Evolutionary conservation across 2,888 invertebrate species (phyloP).

Genomic region (Prosapia bicincta): DNA sequence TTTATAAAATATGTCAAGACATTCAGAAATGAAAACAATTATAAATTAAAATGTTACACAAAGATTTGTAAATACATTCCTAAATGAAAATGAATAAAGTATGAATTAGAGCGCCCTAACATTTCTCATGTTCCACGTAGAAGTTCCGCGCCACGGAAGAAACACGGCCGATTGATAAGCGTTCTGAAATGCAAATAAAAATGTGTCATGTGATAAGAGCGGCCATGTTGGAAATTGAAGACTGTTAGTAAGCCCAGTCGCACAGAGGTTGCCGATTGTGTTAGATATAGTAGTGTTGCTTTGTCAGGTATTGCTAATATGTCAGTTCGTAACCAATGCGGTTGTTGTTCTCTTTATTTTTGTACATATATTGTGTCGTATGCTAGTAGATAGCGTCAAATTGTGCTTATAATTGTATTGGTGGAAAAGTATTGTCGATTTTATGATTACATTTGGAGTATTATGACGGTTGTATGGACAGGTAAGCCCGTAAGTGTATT

Average conservation of each 20-base stretch:
- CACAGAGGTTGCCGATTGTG: background rate
- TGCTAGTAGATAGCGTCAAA: background rate
- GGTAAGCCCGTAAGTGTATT: background rate
- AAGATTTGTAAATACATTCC: too few species aligned
- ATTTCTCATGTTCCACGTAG: too few species aligned
- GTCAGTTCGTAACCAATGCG: background rate
- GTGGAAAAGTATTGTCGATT: background rate
- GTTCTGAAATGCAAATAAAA: slow-evolving; percentile 11
- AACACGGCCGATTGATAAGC: background rate
- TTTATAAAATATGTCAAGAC: too few species aligned
- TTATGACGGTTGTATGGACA: background rate
- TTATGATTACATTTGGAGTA: background rate
- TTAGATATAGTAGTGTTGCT: background rate
- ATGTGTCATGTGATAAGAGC: slow-evolving; percentile 10
- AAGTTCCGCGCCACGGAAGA: background rate
- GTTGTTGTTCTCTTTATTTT: background rate
- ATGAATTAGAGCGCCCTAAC: too few species aligned
- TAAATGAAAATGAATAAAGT: too few species aligned
- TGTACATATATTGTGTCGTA: background rate
- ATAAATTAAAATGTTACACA: too few species aligned
- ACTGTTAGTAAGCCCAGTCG: background rate
- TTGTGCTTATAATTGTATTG: background rate
- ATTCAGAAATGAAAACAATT: too few species aligned
- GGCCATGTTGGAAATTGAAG: slow-evolving; percentile 7
- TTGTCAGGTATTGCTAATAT: too few species aligned